These are phyloP conservation scores for Sylvilagus floridanus DNA, from an alignment of 2,797 vertebrate species.

Conservation along the genomic window DNA sequence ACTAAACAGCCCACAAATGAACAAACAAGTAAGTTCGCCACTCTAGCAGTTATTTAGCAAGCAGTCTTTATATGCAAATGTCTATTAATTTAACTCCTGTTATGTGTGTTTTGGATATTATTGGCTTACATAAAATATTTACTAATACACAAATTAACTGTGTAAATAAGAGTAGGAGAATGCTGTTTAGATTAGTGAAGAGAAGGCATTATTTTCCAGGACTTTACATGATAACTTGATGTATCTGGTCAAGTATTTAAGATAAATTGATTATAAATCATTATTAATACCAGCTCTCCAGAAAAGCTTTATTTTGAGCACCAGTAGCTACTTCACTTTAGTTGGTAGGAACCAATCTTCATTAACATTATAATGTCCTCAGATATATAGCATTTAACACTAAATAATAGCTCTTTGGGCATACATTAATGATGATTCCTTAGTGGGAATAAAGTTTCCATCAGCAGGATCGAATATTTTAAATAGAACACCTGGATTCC, in stretches of 20 bases:
- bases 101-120: conserved; percentile 4
- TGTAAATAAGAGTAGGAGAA: not conserved
- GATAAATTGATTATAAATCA: not conserved
- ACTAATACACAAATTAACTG: conserved; percentile 32
- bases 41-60: not conserved
- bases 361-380: not conserved
- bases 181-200: not conserved
- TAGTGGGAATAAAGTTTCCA: not conserved
- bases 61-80: not conserved
- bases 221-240: conserved; percentile 13
- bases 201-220: not conserved
- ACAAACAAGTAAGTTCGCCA: not conserved
- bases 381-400: not conserved
- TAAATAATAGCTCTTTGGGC: not conserved
- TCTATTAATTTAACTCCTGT: not conserved
- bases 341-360: not conserved
- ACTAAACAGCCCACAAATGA: not conserved
- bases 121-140: not conserved
- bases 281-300: not conserved
- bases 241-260: not conserved
- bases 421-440: not conserved
- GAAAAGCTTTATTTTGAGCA: not conserved
- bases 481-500: not conserved
- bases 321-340: not conserved
- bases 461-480: not conserved